Base-by-base conservation (phyloP, 2,797 vertebrate genomes). In the Epinephelus malabaricus region DNA sequence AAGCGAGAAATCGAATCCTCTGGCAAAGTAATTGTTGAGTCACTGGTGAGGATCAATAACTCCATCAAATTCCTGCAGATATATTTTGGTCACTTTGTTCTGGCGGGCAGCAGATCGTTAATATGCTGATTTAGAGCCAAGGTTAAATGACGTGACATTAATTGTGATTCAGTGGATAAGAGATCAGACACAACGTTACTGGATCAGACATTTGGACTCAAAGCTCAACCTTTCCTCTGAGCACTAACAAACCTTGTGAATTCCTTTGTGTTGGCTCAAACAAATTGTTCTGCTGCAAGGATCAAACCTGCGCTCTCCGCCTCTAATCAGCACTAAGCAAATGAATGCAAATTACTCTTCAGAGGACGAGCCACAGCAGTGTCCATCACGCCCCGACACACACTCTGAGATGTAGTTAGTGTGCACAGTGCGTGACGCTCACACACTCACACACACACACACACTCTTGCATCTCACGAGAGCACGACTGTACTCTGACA, bases 321-420 rank as follows among this genome's bases (percentile, higher is more conserved):
- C 82, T 87, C 78, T 76, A 87, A 91, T 93, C 91, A 92, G 83
- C 84, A 86, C 56, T 15, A 54, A 83, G 82, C 88, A 92, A 92
- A 92, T 86, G 21, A 84, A 93, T 87, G 89, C 85, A 92, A 92
- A 93, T 86, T 21, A 89, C 40, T 88, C 81, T 85, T 88, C 73
- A 73, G 91, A 89, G 86, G 85, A 89, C 75, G 54, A 91, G 81
- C 79, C 87, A 79, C 84, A 73, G 87, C 85, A 70, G 81, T 65
- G 89, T 88, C 88, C 89, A 90, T 92, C 87, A 88, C 80, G 40
- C 78, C 85, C 69, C 21, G 54, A 86, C 84, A 88, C 78, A 76
- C 88, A 87, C 88, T 65, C 82, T 6, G 60, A 73, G 62, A 81
- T 69, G 73, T 88, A 80, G 86, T 86, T 89, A 64, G 74, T 78